Conservation (phyloP, 2,113 vertebrate species). For the Danionella cerebrum region DNA sequence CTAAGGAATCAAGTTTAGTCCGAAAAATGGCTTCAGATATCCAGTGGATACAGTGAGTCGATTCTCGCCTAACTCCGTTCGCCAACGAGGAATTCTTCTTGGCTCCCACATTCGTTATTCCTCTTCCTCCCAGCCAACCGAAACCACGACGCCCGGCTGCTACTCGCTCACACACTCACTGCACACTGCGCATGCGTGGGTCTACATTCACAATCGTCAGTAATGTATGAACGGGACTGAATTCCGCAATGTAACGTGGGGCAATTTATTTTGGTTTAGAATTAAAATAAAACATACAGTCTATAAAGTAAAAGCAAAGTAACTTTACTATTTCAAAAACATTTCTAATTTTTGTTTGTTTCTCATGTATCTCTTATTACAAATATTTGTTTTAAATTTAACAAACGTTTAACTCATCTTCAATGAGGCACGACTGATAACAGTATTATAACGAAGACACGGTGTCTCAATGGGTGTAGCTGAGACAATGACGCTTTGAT, state of each 20-base stretch:
- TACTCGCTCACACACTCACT: constrained; percentile 40
- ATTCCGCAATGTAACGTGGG: constrained; percentile 47
- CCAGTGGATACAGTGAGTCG: constrained; percentile 38
- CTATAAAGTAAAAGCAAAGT: neutral
- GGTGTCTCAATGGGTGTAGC: neutral
- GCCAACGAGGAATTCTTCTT: constrained; percentile 15
- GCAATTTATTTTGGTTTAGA: neutral
- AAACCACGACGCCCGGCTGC: constrained; percentile 60
- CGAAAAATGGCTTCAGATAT: constrained; percentile 43
- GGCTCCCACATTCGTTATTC: constrained; percentile 14
- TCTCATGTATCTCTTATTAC: too few relatives aligned
- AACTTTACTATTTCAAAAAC: too few relatives aligned
- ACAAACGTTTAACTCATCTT: too few relatives aligned
- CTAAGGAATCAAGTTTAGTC: constrained; percentile 13
- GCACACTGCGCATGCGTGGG: constrained; percentile 51
- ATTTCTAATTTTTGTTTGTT: too few relatives aligned
- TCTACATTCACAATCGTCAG: neutral
- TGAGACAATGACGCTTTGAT: neutral
- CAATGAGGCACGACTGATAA: too few relatives aligned
- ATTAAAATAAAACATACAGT: neutral
- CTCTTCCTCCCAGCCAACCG: constrained; percentile 51
- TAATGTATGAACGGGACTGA: constrained; percentile 32
- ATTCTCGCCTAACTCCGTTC: constrained; percentile 17
- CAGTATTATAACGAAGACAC: too few relatives aligned
- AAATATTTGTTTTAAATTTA: too few relatives aligned